Percentiles rank a stretch among this genome's conserved stretches.
These are phyloP conservation scores for Teleogryllus oceanicus DNA, from an alignment of 2,888 invertebrate species.

Conservation along the genomic window DNA sequence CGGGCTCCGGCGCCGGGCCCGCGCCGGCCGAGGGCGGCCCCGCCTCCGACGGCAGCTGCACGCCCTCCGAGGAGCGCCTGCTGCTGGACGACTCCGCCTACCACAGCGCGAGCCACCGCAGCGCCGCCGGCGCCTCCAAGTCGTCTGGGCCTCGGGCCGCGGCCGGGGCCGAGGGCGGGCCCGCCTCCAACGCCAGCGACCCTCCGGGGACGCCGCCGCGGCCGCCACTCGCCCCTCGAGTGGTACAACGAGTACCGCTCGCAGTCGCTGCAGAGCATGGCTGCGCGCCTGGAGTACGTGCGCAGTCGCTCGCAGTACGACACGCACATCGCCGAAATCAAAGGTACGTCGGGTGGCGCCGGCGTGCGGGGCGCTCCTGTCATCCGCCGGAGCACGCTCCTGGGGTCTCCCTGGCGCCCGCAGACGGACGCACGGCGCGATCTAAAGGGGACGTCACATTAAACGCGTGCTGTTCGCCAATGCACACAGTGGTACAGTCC, in stretches of 20 bases:
- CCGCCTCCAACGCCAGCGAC: slow-evolving; percentile 33
- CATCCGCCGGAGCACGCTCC: no score
- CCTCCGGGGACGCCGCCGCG: slow-evolving; percentile 38
- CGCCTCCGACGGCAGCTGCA: slow-evolving; percentile 46
- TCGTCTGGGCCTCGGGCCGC: no score
- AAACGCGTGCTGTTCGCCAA: no score
- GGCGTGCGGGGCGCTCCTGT: slow-evolving; percentile 32
- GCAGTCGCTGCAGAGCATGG: slow-evolving; percentile 61
- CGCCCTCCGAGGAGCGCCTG: slow-evolving; percentile 54
- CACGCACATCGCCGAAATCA: slow-evolving; percentile 78
- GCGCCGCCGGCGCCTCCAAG: slow-evolving; percentile 49
- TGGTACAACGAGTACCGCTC: slow-evolving; percentile 59
- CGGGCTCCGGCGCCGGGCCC: slow-evolving; percentile 41
- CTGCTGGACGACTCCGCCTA: slow-evolving; percentile 58
- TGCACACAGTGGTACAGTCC: no score
- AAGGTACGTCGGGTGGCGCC: slow-evolving; percentile 58
- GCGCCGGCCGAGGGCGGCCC: slow-evolving; percentile 21
- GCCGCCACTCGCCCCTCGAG: slow-evolving; percentile 42
- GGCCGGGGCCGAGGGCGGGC: slow-evolving; percentile 38
- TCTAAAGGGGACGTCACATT: no score
- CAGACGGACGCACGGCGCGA: no score
- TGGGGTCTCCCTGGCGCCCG: not conserved
- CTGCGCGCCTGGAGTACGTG: slow-evolving; percentile 66
- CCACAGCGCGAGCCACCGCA: slow-evolving; percentile 52
- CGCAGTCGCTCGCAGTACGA: slow-evolving; percentile 81